Percentiles rank a stretch among this genome's conserved stretches.
Conservation (phyloP, 2,797 vertebrate species). For the Sparidentex hasta region DNA sequence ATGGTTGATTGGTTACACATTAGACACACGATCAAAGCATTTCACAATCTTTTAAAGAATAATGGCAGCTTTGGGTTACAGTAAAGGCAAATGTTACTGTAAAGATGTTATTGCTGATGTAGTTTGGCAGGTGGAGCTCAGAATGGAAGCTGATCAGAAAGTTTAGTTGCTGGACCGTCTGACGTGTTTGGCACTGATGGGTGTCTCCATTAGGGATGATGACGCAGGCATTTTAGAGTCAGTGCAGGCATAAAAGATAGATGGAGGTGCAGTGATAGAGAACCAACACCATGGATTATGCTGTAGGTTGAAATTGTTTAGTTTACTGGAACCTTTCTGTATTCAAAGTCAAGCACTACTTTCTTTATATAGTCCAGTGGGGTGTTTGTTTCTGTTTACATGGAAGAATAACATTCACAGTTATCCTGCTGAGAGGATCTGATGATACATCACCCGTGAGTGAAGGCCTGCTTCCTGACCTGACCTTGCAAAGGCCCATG, state of each 20-base stretch:
- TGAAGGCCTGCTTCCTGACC: constrained; percentile 60
- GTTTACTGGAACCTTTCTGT: neutral
- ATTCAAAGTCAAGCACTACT: neutral
- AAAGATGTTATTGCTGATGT: neutral
- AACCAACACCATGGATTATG: neutral
- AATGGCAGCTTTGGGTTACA: neutral
- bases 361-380: neutral
- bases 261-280: neutral
- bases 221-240: neutral
- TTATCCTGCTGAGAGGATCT: too few species aligned
- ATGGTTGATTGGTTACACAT: neutral
- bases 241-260: neutral
- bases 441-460: constrained; percentile 15
- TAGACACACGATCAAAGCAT: neutral
- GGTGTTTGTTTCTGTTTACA: neutral
- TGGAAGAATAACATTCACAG: neutral
- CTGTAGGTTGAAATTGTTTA: too few species aligned
- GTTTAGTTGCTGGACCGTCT: constrained; percentile 61
- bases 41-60: neutral
- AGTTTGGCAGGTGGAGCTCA: constrained; percentile 87
- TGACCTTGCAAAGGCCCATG: constrained; percentile 74
- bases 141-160: constrained; percentile 67
- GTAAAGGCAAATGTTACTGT: too few species aligned
- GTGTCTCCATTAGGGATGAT: neutral
- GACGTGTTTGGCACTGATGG: neutral